phyloP scores from a whole-genome alignment of 2,113 vertebrate genomes.

The Barnardius zonarius region DNA sequence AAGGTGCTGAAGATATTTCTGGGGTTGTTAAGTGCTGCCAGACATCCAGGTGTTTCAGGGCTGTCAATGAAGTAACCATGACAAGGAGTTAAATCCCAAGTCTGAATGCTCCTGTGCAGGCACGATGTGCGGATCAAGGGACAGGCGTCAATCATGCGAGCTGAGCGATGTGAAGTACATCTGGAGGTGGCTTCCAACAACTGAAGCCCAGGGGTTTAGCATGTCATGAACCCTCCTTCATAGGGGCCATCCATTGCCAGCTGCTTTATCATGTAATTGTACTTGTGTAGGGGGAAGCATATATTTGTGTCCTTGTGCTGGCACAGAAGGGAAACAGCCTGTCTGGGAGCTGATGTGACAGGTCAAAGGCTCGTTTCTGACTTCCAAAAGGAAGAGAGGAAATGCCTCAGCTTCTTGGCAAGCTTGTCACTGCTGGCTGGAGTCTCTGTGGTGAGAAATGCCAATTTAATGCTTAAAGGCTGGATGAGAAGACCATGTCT shows the following conservation, averaged over 20 bases:
- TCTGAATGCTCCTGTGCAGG: fast-evolving
- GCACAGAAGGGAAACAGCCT: fast-evolving
- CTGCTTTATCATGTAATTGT: not conserved
- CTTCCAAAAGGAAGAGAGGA: not conserved
- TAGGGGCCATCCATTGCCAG: not conserved
- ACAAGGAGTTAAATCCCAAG: not conserved
- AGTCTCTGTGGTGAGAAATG: not conserved
- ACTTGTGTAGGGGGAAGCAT: not conserved
- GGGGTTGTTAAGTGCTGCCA: not conserved
- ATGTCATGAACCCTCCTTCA: not conserved
- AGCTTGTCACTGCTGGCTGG: fast-evolving
- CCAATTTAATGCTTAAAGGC: not conserved
- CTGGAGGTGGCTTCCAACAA: not conserved
- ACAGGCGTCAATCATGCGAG: fast-evolving
- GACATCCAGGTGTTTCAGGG: not conserved
- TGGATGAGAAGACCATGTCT: not conserved
- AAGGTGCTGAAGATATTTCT: not conserved
- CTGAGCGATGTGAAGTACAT: fast-evolving
- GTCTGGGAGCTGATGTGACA: not conserved
- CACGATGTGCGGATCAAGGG: fast-evolving
- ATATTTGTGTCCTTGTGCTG: fast-evolving
- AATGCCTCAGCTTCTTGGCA: not conserved
- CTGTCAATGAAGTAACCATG: not conserved
- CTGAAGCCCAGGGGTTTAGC: not conserved
- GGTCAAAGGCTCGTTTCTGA: not conserved